Evolutionary conservation across 2,797 vertebrate species (phyloP), one percentile per base, ranked within the genome.

Genomic region (Esox masquinongy): DNA sequence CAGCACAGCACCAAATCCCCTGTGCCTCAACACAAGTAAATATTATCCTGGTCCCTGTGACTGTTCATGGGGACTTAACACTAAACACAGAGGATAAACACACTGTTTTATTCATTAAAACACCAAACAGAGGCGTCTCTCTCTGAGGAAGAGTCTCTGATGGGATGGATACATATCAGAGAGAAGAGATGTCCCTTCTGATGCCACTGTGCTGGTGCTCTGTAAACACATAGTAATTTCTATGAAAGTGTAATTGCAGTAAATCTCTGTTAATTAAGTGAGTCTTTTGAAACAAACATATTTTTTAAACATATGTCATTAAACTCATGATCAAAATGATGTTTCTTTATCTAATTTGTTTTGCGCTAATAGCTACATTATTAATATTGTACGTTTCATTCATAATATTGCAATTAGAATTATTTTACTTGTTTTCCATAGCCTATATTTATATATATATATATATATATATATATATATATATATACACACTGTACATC

Each of bases 31-130:
- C 79, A 86, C 88, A 88, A 92, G 89, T 90, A 92, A 93, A 93
- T 92, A 93, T 92, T 91, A 90, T 92, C 91, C 74, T 91, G 90
- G 90, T 93, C 90, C 89, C 91, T 73, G 82, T 82, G 86, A 92
- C 91, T 92, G 85, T 92, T 94, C 90, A 88, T 36, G 77, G 89
- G 88, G 89, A 94, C 92, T 90, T 90, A 90, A 88, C 87, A 77
- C 90, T 91, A 88, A 90, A 91, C 85, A 88, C 81, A 84, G 80
- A 92, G 90, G 91, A 94, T 92, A 92, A 93, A 94, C 91, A 93
- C 89, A 84, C 88, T 94, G 92, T 94, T 94, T 94, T 91, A 93
- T 94, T 93, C 93, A 94, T 94, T 91, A 93, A 88, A 90, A 88
- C 81, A 78, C 82, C 89, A 90, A 88, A 90, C 89, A 87, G 86